Evolutionary conservation across 2,888 invertebrate species (phyloP).

Genomic region (Melanostoma mellinum): DNA sequence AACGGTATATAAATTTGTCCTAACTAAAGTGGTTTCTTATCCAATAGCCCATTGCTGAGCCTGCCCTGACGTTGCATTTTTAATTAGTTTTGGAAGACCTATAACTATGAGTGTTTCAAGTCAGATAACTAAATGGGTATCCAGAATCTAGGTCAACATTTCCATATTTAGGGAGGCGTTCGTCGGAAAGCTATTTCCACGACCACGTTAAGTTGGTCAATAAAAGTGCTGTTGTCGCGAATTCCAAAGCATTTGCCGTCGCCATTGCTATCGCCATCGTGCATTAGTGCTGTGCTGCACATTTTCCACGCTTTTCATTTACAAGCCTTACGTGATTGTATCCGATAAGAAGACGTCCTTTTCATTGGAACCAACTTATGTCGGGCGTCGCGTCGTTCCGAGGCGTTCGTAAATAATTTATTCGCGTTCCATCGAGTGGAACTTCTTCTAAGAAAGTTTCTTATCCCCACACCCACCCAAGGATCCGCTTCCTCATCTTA

Average conservation of each 20-base stretch:
- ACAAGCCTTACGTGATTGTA: slow-evolving; percentile 58
- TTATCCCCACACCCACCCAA: slow-evolving; percentile 17
- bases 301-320: slow-evolving; percentile 25
- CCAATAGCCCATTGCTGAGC: too few relatives aligned
- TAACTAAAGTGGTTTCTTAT: too few relatives aligned
- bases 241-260: slow-evolving; percentile 3
- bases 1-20: too few relatives aligned
- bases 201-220: slow-evolving; percentile 35
- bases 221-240: slow-evolving; percentile 33
- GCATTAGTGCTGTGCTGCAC: slow-evolving; percentile 37
- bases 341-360: slow-evolving; percentile 39
- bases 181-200: slow-evolving; percentile 3
- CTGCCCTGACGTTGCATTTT: too few relatives aligned
- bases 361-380: slow-evolving; percentile 37
- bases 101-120: slow-evolving; percentile 4
- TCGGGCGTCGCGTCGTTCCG: not conserved
- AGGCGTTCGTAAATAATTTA: slow-evolving; percentile 56
- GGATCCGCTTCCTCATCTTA: slow-evolving; percentile 35
- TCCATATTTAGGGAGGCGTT: too few relatives aligned
- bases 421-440: slow-evolving; percentile 56
- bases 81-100: too few relatives aligned
- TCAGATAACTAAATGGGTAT: slow-evolving; percentile 1
- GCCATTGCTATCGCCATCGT: not conserved
- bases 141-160: slow-evolving; percentile 4
- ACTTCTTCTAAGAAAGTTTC: slow-evolving; percentile 38